A percentile compares a stretch with the other conserved stretches of the same genome.
These are phyloP conservation scores for Microtus oregoni DNA, from an alignment of 2,113 vertebrate species.

Conservation along the genomic window DNA sequence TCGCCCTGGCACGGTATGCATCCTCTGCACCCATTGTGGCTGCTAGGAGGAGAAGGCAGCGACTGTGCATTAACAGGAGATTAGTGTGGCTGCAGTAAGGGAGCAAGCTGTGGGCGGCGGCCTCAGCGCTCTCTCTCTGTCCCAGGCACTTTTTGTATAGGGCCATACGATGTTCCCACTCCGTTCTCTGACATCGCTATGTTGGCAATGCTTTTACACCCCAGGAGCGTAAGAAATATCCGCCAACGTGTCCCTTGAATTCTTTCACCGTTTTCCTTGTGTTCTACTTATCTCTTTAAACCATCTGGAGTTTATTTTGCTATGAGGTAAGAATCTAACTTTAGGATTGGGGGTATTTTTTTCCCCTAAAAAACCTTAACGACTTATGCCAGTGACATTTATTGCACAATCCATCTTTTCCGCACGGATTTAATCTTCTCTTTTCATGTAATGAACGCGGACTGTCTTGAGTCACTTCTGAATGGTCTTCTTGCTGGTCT, in stretches of 20 bases:
- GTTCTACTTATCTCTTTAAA: not conserved
- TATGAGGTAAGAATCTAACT: slow-evolving; percentile 31
- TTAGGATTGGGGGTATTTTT: not conserved
- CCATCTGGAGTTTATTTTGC: slow-evolving; percentile 55
- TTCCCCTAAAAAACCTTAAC: not conserved
- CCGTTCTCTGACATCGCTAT: not conserved
- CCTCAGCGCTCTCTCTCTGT: rapidly evolving
- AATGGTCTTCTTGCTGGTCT: rapidly evolving
- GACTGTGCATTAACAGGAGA: rapidly evolving
- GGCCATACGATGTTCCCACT: rapidly evolving
- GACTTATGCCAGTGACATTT: not conserved
- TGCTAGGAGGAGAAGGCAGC: rapidly evolving
- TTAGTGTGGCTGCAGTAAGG: rapidly evolving
- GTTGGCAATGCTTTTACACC: not conserved
- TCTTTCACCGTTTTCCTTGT: not conserved
- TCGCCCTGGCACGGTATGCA: too few species aligned
- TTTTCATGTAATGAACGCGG: not conserved
- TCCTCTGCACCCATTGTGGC: not conserved
- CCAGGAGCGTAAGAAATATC: not conserved
- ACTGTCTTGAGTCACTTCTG: not conserved
- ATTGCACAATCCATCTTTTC: not conserved
- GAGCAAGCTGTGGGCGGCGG: rapidly evolving
- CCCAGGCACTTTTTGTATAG: not conserved
- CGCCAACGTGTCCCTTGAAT: not conserved
- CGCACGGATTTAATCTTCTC: not conserved